Evolutionary conservation across 2,888 invertebrate species (phyloP).

Genomic region (Drosophila cyrtoloma): DNA sequence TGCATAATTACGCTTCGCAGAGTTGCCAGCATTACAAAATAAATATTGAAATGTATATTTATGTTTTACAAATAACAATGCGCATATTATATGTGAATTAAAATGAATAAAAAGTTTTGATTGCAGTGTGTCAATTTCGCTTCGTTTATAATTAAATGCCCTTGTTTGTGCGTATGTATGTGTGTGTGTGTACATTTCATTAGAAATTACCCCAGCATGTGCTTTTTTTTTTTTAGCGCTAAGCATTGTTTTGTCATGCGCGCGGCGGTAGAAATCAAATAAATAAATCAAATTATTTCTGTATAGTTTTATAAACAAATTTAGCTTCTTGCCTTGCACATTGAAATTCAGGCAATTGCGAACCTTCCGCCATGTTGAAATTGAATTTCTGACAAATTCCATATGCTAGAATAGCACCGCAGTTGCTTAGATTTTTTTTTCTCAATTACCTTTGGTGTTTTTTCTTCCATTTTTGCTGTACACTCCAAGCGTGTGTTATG

Average conservation of each 20-base stretch:
- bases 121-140: background rate
- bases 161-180: background rate
- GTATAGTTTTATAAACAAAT: constrained; percentile 7
- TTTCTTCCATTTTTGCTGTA: constrained; percentile 42
- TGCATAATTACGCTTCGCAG: constrained; percentile 52
- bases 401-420: constrained; percentile 34
- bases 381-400: constrained; percentile 34
- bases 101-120: background rate
- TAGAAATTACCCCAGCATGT: constrained; percentile 3
- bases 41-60: constrained; percentile 17
- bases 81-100: background rate
- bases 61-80: background rate
- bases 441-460: constrained; percentile 33
- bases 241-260: constrained; percentile 71
- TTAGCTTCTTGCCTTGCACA: background rate
- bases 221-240: constrained; percentile 1
- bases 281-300: constrained; percentile 9
- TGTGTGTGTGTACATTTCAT: background rate
- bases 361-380: constrained; percentile 56
- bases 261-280: constrained; percentile 44
- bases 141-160: background rate
- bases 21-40: constrained; percentile 55
- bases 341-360: background rate
- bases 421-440: constrained; percentile 30
- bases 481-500: constrained; percentile 59